These are phyloP conservation scores for Sialia sialis DNA, from an alignment of 2,113 vertebrate genomes.

Conservation along the genomic window DNA sequence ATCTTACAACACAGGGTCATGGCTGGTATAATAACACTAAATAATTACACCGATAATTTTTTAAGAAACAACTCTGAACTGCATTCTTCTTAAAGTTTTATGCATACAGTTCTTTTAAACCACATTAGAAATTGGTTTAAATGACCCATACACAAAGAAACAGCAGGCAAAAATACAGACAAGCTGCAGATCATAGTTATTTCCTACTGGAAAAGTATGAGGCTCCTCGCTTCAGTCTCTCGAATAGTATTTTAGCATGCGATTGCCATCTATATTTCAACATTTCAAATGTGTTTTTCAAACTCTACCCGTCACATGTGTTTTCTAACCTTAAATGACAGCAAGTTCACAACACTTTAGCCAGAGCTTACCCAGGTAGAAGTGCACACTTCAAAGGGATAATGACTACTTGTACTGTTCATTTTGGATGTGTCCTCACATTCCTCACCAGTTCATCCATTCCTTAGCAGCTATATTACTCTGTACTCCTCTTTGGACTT, in stretches of 20 bases:
- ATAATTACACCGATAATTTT: background rate
- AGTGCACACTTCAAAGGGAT: background rate
- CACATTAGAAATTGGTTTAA: background rate
- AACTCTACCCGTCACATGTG: fast-evolving
- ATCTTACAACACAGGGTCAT: background rate
- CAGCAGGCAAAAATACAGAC: background rate
- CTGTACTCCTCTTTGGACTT: background rate
- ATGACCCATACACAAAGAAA: background rate
- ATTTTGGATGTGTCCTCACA: background rate
- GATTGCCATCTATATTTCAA: background rate
- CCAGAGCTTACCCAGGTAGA: background rate
- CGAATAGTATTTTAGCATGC: background rate
- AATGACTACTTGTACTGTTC: background rate
- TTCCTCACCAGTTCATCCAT: background rate
- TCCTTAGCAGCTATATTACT: background rate
- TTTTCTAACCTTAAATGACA: background rate
- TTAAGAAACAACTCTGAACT: background rate
- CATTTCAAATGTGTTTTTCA: background rate
- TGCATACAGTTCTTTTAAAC: background rate
- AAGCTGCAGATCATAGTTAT: background rate
- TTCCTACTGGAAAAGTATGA: background rate
- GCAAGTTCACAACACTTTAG: background rate
- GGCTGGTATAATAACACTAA: background rate
- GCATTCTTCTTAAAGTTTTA: background rate
- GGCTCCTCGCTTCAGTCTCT: background rate